Conservation (phyloP, 2,888 invertebrate species). For the Lepetodrilus schrolli region DNA sequence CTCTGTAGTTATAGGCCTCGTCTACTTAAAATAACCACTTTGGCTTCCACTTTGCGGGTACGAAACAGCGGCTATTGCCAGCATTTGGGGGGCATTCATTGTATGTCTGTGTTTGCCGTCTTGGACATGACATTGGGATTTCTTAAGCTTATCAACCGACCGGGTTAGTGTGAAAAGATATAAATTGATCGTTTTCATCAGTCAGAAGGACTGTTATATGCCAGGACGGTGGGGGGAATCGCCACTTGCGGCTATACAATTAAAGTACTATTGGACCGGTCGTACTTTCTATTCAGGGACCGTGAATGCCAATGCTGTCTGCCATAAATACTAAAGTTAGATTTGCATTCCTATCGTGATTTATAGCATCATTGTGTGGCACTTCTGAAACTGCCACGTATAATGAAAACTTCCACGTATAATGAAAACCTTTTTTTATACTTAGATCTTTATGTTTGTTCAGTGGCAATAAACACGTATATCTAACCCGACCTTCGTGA, state of each 20-base stretch:
- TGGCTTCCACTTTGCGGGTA: neutral
- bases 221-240: neutral
- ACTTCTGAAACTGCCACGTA: constrained; percentile 5
- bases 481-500: neutral
- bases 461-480: neutral
- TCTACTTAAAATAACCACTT: no score
- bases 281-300: neutral
- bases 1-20: neutral
- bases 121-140: constrained; percentile 7
- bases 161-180: constrained; percentile 8
- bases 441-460: neutral
- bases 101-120: constrained; percentile 5
- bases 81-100: neutral
- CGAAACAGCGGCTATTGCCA: constrained; percentile 19
- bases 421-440: neutral
- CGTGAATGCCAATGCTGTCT: neutral
- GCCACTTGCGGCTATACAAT: neutral
- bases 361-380: neutral
- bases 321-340: constrained; percentile 8
- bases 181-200: constrained; percentile 26
- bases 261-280: neutral
- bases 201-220: neutral
- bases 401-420: constrained; percentile 1
- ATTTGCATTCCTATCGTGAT: constrained; percentile 3
- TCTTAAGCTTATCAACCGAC: constrained; percentile 21